These are phyloP conservation scores for Prionailurus bengalensis DNA, from an alignment of 2,113 vertebrate genomes.

Conservation along the genomic window DNA sequence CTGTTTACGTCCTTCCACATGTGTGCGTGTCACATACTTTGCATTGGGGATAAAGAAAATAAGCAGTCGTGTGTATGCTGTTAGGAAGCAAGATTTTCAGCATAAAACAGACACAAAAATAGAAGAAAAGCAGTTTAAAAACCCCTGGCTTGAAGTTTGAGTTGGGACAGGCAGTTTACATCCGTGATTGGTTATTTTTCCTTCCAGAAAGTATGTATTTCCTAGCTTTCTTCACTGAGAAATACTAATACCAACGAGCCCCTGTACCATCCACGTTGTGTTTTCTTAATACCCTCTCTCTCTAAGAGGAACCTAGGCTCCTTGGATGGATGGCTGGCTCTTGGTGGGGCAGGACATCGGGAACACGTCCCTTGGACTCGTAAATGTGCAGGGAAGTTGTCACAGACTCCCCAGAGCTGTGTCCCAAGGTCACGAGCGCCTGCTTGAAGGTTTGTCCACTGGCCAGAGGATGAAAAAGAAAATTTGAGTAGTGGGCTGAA, in stretches of 20 bases:
- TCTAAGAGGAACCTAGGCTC: neutral
- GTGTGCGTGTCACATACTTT: fast-evolving
- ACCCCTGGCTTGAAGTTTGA: neutral
- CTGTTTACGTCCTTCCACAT: neutral
- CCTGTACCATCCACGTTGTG: neutral
- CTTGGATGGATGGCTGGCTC: neutral
- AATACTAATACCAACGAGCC: fast-evolving
- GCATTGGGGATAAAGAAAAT: neutral
- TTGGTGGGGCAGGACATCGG: neutral
- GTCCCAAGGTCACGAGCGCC: neutral
- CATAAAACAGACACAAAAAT: neutral
- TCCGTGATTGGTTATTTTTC: neutral
- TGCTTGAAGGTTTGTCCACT: neutral
- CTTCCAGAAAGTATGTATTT: neutral
- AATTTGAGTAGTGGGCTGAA: neutral
- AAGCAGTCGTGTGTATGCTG: no score
- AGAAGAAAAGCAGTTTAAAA: neutral
- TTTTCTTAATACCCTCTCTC: neutral
- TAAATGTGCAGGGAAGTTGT: neutral
- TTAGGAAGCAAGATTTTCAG: neutral
- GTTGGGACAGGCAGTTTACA: neutral
- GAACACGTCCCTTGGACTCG: neutral
- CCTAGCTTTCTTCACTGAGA: neutral
- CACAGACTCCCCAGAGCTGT: neutral
- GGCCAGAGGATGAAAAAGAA: neutral